Percentiles rank a stretch among this genome's conserved stretches.
Conservation (phyloP, 2,113 vertebrate genomes). For the Leptodactylus fuscus region DNA sequence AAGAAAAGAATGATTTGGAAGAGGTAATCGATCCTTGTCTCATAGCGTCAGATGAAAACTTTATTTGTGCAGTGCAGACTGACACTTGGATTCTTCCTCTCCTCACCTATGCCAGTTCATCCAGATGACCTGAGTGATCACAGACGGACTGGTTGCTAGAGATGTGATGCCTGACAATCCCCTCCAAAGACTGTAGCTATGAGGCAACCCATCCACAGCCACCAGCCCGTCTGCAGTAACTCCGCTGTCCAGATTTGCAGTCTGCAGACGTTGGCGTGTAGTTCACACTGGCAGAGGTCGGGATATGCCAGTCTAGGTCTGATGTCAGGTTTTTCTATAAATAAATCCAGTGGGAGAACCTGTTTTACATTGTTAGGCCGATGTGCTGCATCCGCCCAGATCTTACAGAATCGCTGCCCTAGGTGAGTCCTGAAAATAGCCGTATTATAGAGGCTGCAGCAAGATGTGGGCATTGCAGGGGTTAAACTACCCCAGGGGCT, state of each 20-base stretch:
- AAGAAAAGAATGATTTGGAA: not conserved
- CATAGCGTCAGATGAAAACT: not conserved
- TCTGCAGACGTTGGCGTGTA: no score
- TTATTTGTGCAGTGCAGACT: no score
- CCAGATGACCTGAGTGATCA: not conserved
- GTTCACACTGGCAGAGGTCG: not conserved
- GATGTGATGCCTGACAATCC: no score
- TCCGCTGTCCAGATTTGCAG: not conserved
- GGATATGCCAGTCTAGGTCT: not conserved
- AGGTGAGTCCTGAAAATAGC: no score
- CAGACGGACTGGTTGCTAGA: not conserved
- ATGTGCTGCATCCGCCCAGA: not conserved
- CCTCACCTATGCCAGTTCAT: not conserved
- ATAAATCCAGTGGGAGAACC: not conserved
- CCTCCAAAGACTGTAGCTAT: no score
- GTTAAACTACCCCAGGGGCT: not conserved
- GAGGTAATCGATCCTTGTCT: not conserved
- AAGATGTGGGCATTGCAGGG: not conserved
- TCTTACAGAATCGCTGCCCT: no score
- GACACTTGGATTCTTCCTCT: not conserved
- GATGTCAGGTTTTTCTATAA: not conserved
- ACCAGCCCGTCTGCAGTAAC: not conserved
- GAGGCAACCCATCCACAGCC: no score
- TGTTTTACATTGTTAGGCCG: not conserved
- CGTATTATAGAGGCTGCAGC: no score